Evolutionary conservation across 1,140 invertebrate genomes (phyloP).

Genomic region (Philopotamus ludificatus): DNA sequence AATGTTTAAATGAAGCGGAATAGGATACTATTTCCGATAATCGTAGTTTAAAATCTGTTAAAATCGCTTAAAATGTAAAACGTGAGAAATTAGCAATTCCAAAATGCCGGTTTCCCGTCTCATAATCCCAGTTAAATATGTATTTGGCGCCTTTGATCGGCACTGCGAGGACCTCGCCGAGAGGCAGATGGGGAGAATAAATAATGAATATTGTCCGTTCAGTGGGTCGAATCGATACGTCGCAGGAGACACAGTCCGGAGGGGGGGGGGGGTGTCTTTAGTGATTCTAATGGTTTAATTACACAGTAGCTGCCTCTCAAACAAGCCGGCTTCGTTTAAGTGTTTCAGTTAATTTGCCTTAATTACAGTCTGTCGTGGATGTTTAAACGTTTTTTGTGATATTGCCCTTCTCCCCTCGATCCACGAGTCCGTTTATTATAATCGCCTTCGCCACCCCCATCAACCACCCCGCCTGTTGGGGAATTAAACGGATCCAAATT

Average conservation of each 20-base stretch:
- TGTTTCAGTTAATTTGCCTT: constrained; percentile 30
- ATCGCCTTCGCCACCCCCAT: constrained; percentile 9
- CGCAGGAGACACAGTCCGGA: constrained; percentile 3
- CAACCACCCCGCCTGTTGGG: too few relatives aligned
- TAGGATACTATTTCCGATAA: too few relatives aligned
- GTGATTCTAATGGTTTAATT: constrained; percentile 33
- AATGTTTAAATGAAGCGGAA: too few relatives aligned
- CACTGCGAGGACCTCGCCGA: too few relatives aligned
- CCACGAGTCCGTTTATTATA: neutral
- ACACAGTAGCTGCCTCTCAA: constrained; percentile 18
- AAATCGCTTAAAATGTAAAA: too few relatives aligned
- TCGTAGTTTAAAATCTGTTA: too few relatives aligned
- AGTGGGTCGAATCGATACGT: constrained; percentile 4
- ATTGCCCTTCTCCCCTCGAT: too few relatives aligned
- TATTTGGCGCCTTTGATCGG: too few relatives aligned
- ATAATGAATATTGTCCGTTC: neutral
- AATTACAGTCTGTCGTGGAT: constrained; percentile 21
- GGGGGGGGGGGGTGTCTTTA: constrained; percentile 11
- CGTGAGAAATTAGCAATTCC: too few relatives aligned
- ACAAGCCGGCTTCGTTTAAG: constrained; percentile 15
- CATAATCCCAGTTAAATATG: too few relatives aligned
- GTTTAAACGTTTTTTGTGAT: constrained; percentile 19
- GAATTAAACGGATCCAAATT: too few relatives aligned
- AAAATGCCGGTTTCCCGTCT: too few relatives aligned
- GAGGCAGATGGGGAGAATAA: neutral